These are phyloP conservation scores for Pantherophis vulpinus DNA, from an alignment of 2,797 vertebrate genomes.

Conservation along the genomic window DNA sequence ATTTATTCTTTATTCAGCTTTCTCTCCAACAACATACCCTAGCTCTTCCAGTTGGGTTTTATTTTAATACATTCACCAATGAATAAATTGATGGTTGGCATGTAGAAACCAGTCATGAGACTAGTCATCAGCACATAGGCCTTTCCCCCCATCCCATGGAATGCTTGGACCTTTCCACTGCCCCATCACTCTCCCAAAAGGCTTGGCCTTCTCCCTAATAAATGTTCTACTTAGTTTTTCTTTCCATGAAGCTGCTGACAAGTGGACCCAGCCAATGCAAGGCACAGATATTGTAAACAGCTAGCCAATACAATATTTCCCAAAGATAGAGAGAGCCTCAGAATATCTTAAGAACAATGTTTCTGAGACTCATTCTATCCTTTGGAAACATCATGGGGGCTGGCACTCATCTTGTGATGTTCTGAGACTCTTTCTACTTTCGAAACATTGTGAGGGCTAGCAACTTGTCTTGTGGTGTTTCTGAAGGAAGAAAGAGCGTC, in stretches of 20 bases:
- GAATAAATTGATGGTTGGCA: neutral
- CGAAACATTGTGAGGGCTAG: neutral
- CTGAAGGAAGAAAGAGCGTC: neutral
- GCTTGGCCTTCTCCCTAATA: neutral
- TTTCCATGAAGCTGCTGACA: neutral
- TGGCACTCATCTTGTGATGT: neutral
- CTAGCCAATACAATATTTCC: neutral
- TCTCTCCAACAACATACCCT: neutral
- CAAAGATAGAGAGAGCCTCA: neutral
- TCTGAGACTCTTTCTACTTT: neutral
- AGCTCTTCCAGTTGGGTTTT: neutral
- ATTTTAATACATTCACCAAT: neutral
- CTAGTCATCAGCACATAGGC: neutral
- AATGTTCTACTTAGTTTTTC: neutral
- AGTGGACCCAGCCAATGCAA: neutral
- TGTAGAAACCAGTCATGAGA: neutral
- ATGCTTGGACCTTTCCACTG: neutral
- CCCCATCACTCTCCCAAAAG: neutral
- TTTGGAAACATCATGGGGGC: neutral
- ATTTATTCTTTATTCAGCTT: neutral
- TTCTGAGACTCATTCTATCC: neutral
- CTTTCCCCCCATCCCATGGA: neutral
- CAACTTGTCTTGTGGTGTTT: neutral
- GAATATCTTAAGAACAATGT: neutral
- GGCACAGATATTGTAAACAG: neutral